Evolutionary conservation across 2,113 vertebrate genomes (phyloP), one percentile per base, ranked within the genome.

Genomic region (Zingel zingel): DNA sequence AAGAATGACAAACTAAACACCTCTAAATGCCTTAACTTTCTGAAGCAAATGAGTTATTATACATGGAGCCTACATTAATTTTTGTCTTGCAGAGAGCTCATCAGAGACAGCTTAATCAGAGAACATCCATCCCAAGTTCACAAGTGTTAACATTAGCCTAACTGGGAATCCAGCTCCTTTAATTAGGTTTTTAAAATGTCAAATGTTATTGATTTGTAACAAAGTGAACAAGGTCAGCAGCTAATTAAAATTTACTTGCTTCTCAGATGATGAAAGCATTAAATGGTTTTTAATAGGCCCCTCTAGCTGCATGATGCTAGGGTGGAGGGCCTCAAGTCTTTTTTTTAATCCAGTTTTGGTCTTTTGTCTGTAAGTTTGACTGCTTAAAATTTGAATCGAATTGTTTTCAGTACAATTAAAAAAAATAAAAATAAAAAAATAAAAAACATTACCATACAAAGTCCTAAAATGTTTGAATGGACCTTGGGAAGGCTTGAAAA

Each of bases 151-250:
- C 76, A 27, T 70, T 23, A 65, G 72, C 53, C 69, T 51, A 47
- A 74, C 61, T 58, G 69, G 36, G 61, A 80, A 74, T 76, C 54
- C 74, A 39, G 50, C 61, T 51, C 77, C 67, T 86, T 82, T 91
- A 91, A 90, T 93, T 91, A 86, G 69, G 74, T 87, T 86, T 91
- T 83, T 83, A 87, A 33, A 88, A 86, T 86, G 85, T 89, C 86
- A 91, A 82, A 88, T 84, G 79, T 83, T 88, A 92, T 85, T 88
- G 87, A 92, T 92, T 89, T 62, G 73, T 79, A 84, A 79, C 75
- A 77, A 85, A 82, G 72, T 21, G 53, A 85, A 85, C 90, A 82
- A 88, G 85, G 91, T 90, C 77, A 71, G 77, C 81, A 85, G 82
- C 83, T 91, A 91, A 92, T 92, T 89, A 86, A 86, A 83, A 78